Conservation (phyloP, 2,888 invertebrate genomes). For the Ypsolopha scabrella region DNA sequence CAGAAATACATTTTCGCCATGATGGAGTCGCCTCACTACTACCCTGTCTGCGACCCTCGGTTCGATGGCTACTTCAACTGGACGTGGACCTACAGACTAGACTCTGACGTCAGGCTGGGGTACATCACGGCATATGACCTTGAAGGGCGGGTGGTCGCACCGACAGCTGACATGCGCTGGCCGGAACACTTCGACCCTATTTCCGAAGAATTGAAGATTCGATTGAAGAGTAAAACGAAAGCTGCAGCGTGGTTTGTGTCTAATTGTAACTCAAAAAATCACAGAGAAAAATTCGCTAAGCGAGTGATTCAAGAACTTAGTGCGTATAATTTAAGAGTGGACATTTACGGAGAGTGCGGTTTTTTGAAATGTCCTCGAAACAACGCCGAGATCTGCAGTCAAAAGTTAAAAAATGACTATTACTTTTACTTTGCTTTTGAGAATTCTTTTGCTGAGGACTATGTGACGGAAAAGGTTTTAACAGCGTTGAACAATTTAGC, state of each 20-base stretch:
- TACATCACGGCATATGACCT: slow-evolving; percentile 7
- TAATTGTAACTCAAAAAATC: slow-evolving; percentile 5
- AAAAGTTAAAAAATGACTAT: slow-evolving; percentile 10
- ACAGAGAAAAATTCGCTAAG: slow-evolving; percentile 2
- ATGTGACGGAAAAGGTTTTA: slow-evolving; percentile 16
- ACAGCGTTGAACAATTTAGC: slow-evolving; percentile 51
- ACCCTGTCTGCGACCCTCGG: slow-evolving; percentile 8
- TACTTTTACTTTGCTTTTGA: slow-evolving; percentile 15
- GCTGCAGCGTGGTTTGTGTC: slow-evolving; percentile 9
- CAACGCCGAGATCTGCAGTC: slow-evolving; percentile 5
- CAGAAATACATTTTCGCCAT: slow-evolving; percentile 12
- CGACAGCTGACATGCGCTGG: slow-evolving; percentile 6
- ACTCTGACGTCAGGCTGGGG: slow-evolving; percentile 11
- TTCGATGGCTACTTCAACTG: slow-evolving; percentile 14
- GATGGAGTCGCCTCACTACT: slow-evolving; percentile 13
- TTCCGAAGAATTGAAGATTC: neutral
- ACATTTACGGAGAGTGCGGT: slow-evolving; percentile 12
- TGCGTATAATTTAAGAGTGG: slow-evolving; percentile 7
- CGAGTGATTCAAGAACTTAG: slow-evolving; percentile 5
- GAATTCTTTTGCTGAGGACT: slow-evolving; percentile 13
- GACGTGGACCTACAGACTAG: slow-evolving; percentile 15
- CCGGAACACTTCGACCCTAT: neutral
- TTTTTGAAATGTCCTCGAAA: slow-evolving; percentile 5
- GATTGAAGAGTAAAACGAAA: slow-evolving; percentile 4
- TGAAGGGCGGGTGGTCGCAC: slow-evolving; percentile 1